A percentile compares a stretch with the other conserved stretches of the same genome.
phyloP scores from a whole-genome alignment of 2,113 vertebrate species.

The Cavia porcellus region DNA sequence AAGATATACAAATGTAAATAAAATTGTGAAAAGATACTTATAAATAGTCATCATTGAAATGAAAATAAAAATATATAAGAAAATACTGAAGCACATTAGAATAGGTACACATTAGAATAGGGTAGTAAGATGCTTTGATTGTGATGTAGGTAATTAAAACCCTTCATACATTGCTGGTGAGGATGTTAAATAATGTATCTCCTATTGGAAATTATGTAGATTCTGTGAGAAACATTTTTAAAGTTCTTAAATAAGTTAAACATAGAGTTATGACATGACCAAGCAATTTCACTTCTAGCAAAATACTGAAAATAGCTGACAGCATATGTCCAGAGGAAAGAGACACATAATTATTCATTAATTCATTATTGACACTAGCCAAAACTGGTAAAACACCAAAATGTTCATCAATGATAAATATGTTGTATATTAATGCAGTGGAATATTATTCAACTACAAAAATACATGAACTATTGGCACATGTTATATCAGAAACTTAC shows the following conservation, averaged over 20 bases:
- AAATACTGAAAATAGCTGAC: neutral
- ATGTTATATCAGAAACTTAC: neutral
- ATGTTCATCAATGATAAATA: neutral
- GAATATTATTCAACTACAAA: neutral
- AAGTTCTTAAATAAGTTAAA: neutral
- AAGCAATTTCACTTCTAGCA: neutral
- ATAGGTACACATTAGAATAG: neutral
- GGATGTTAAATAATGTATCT: neutral
- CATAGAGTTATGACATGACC: neutral
- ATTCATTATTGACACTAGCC: neutral
- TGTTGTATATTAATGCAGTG: neutral
- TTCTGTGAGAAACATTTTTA: neutral
- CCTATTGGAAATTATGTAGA: neutral
- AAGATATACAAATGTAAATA: neutral
- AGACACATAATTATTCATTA: neutral
- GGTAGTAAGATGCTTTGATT: neutral
- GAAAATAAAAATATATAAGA: neutral
- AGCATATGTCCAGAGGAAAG: neutral
- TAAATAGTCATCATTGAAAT: constrained; percentile 3
- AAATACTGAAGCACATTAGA: neutral
- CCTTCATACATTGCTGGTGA: neutral
- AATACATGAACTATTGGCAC: neutral
- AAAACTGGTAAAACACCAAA: neutral
- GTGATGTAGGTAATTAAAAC: neutral
- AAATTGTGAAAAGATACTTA: neutral